Percentiles rank a stretch among this genome's conserved stretches.
Conservation (phyloP, 2,113 vertebrate genomes). For the Columbina picui region DNA sequence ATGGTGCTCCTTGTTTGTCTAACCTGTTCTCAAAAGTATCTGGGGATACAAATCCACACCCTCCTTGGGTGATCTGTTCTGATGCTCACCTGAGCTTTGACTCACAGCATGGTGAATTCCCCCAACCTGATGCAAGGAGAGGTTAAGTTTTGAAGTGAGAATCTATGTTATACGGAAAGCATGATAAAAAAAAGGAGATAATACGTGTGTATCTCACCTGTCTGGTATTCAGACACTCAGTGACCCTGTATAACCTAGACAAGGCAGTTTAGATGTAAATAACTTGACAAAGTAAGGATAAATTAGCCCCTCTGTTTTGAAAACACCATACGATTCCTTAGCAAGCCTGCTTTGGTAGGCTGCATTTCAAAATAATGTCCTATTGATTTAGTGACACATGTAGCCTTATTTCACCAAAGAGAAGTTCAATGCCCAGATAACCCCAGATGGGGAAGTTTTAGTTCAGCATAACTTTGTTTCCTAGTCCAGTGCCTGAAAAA, state of each 20-base stretch:
- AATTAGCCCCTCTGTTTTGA: constrained; percentile 5
- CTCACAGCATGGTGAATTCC: constrained; percentile 18
- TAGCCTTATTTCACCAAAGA: not conserved
- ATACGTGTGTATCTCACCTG: constrained; percentile 23
- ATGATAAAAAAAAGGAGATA: not conserved
- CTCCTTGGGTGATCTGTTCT: not conserved
- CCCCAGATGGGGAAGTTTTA: not conserved
- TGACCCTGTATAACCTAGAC: constrained; percentile 37
- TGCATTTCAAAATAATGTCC: not conserved
- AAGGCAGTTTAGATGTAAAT: constrained; percentile 9
- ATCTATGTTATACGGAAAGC: not conserved
- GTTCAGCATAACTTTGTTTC: not conserved
- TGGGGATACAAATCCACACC: not conserved
- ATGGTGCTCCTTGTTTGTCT: not conserved
- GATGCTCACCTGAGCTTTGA: not conserved
- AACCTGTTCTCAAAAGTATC: not conserved
- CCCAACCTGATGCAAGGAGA: not conserved
- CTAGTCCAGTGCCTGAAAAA: not conserved
- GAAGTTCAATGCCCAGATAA: not conserved
- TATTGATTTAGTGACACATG: not conserved
- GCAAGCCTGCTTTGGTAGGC: not conserved
- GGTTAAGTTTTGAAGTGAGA: constrained; percentile 11
- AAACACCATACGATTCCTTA: not conserved
- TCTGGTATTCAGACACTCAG: constrained; percentile 53
- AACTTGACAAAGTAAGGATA: not conserved